Evolutionary conservation across 2,888 invertebrate species (phyloP), one percentile per base, ranked within the genome.

Genomic region (Lampropteryx suffumata): DNA sequence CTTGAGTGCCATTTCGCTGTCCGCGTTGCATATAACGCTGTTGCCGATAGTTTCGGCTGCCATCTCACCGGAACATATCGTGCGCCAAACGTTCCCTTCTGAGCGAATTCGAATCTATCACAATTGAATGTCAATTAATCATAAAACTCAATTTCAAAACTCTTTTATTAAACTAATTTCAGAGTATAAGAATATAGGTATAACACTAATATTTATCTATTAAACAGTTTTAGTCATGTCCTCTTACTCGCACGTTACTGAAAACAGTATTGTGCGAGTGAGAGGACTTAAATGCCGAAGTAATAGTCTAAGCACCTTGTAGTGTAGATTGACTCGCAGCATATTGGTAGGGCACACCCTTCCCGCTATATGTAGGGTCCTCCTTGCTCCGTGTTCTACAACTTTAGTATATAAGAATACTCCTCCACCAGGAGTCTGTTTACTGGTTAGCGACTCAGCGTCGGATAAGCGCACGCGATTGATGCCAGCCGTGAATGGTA

Each of bases 1-100:
- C 89, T 88, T 89, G 55, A 88, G 74, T 6, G 73, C 68, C 54
- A 83, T 65, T 2, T 86, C 84, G 43, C 65, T 58, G 13, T 80
- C 75, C 0, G 67, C 55, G 33, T 64, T 61, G 59, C 80, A 82
- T 1, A 85, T 51, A 9, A 88, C 78, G 55, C 77, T 82, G 28
- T 61, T 60, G 9, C 80, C 79, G 10, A 85, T 56, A 3, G 59
- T 62, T 57, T 88, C 86, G 0, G 76, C 49, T 0, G 37, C 12
- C 32, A 89, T 49, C 43, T 84, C 83, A 9, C 81, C 85, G 0
- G 83, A 73, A 29, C 65, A 65, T 33, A 82, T 57, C 0, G 76
- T 72, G 9, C 65, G 66, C 85, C 84, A 84, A 7, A 63, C 57
- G 6, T 62, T 57, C 0, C 60, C 21, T 0, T 69, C 67, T 0